Evolutionary conservation across 2,797 vertebrate species (phyloP).

Genomic region (Sebastolobus alascanus): DNA sequence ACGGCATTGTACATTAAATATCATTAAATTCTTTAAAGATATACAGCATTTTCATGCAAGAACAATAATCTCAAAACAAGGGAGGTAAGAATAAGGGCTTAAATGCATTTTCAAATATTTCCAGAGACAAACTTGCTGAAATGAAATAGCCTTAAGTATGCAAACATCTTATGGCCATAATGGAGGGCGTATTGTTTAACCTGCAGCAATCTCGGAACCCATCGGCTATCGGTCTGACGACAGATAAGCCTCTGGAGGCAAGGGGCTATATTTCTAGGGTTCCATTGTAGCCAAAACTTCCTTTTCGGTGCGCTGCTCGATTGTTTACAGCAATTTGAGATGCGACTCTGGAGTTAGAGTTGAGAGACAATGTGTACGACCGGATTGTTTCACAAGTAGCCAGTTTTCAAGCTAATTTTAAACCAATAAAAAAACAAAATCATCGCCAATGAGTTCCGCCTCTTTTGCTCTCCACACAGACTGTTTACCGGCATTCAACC

Average conservation of each 20-base stretch:
- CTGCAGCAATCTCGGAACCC: neutral
- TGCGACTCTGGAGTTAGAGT: neutral
- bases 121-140: conserved; percentile 17
- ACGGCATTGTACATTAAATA: conserved; percentile 9
- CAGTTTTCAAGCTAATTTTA: neutral
- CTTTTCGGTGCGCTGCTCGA: neutral
- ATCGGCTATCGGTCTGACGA: neutral
- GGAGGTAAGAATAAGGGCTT: conserved; percentile 1
- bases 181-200: conserved; percentile 10
- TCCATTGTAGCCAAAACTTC: neutral
- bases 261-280: neutral
- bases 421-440: neutral
- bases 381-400: too few species aligned
- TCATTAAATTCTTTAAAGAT: conserved; percentile 16
- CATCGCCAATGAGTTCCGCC: neutral
- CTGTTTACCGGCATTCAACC: neutral
- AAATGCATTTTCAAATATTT: conserved; percentile 14
- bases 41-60: neutral
- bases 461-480: neutral
- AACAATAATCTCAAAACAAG: conserved; percentile 11
- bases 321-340: neutral
- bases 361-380: neutral
- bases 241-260: neutral
- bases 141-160: conserved; percentile 16
- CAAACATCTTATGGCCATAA: neutral